Evolutionary conservation across 2,797 vertebrate species (phyloP), one percentile per base, ranked within the genome.

Genomic region (Fringilla coelebs): DNA sequence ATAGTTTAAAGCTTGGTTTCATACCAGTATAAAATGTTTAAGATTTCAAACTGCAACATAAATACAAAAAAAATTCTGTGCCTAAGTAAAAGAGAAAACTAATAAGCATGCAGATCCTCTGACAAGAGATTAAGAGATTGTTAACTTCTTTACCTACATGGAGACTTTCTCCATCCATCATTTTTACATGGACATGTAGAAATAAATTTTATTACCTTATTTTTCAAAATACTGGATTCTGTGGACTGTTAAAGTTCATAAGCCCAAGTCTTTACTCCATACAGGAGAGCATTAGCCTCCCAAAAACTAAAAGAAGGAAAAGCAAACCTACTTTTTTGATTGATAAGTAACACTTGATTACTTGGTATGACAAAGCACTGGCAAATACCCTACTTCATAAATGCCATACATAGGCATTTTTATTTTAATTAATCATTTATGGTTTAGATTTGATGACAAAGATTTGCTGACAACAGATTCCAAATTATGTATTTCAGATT

Each of bases 401-500:
- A 49, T 38, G 17, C 16, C 10, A 26, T 20, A 25, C 12, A n/a
- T n/a, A 21, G 22, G 16, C 13, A 32, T 68, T 82, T 78, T 76
- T 70, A 51, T 70, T 88, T 86, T 86, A 73, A n/a, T 68, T 85
- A 18, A 13, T 74, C 32, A 80, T 92, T 34, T 61, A 31, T 29
- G 32, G 48, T 46, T 90, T 79, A 52, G 32, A 60, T 87, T 71
- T 78, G 40, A 38, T 88, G 67, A 80, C 40, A 71, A 48, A 72
- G 15, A 70, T 74, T 67, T 94, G 65, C 76, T 91, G 46, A 94
- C 41, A 87, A 67, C 31, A 72, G 68, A 43, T 90, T 83, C 49
- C 75, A 94, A 93, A 88, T 95, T 89, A 25, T 96, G 31, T 97
- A 72, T 98, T 98, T 88, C 98, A 99, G 99, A 96, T 97, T 74